Conservation (phyloP, 2,113 vertebrate genomes). For the Bubo bubo region DNA sequence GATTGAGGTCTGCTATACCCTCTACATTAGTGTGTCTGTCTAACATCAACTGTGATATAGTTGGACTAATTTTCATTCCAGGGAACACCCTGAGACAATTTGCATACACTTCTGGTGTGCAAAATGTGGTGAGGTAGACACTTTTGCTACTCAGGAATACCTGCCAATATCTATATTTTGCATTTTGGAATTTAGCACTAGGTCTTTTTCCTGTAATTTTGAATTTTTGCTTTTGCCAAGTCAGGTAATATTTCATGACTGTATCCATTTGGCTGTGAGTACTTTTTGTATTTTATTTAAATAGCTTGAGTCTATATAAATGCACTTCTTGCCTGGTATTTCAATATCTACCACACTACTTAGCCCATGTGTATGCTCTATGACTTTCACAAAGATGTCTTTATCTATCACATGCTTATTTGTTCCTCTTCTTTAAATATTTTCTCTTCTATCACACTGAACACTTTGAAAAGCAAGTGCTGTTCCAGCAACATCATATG, state of each 20-base stretch:
- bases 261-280: background rate
- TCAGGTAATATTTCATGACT: background rate
- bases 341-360: background rate
- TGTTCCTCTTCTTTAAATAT: background rate
- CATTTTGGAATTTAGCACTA: background rate
- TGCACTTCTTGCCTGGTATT: background rate
- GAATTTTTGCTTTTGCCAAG: slow-evolving; percentile 1
- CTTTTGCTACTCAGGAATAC: background rate
- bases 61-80: background rate
- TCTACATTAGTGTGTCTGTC: background rate
- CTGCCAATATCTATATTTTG: background rate
- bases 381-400: background rate
- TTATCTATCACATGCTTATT: background rate
- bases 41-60: background rate
- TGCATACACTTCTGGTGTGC: background rate
- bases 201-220: background rate
- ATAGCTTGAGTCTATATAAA: background rate
- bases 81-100: background rate
- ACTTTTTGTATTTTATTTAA: background rate
- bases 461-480: background rate
- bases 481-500: background rate
- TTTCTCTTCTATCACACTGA: background rate
- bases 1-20: background rate
- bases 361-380: background rate
- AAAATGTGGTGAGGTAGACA: background rate